A percentile compares a stretch with the other conserved stretches of the same genome.
These are phyloP conservation scores for Laterallus jamaicensis DNA, from an alignment of 2,113 vertebrate genomes.

Conservation along the genomic window DNA sequence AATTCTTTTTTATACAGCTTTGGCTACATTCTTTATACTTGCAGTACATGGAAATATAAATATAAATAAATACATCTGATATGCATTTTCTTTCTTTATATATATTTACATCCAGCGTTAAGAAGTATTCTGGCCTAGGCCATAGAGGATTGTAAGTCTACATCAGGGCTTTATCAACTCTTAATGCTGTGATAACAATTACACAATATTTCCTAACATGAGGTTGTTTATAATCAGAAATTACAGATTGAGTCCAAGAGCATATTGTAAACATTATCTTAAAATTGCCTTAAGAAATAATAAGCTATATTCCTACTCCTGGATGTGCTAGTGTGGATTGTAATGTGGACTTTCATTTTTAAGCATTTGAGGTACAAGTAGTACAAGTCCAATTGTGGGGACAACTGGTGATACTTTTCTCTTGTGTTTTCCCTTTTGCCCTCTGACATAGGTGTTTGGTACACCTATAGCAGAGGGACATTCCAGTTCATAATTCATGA, in stretches of 20 bases:
- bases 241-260: rapidly evolving
- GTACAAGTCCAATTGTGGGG: background rate
- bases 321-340: background rate
- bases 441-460: background rate
- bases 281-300: background rate
- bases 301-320: background rate
- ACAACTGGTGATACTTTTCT: background rate
- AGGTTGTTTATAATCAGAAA: background rate
- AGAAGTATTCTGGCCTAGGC: background rate
- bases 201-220: background rate
- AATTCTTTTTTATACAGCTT: background rate
- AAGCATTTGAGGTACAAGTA: background rate
- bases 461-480: background rate
- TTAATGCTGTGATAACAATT: background rate
- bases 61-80: background rate
- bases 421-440: background rate
- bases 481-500: background rate
- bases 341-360: background rate
- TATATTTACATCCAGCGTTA: background rate
- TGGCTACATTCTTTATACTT: background rate
- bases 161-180: background rate
- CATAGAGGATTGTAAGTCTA: rapidly evolving
- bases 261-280: background rate
- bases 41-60: background rate
- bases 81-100: background rate